Conservation (phyloP, 2,113 vertebrate genomes). For the Laticauda colubrina region DNA sequence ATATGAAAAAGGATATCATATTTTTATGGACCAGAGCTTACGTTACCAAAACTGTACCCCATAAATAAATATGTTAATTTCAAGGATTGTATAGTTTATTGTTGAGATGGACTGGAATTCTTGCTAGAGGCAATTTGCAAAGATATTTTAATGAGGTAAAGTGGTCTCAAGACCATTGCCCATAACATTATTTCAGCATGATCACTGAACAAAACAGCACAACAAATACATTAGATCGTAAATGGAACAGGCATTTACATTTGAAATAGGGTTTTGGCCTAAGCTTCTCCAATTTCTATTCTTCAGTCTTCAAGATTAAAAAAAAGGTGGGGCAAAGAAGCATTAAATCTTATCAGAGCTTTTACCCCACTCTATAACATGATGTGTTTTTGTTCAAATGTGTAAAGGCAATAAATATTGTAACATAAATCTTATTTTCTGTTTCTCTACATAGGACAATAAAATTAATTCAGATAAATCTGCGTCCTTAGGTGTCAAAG, state of each 20-base stretch:
- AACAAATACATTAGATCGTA: background rate
- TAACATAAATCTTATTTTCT: background rate
- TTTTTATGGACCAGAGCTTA: background rate
- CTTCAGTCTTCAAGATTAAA: background rate
- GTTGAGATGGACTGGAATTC: background rate
- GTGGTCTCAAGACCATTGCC: background rate
- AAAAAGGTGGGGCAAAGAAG: background rate
- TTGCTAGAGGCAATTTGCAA: background rate
- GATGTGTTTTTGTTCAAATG: background rate
- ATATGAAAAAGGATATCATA: background rate
- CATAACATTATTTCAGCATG: background rate
- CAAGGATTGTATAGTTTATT: background rate
- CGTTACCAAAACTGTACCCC: background rate
- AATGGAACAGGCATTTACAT: background rate
- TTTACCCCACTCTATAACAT: background rate
- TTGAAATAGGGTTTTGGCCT: background rate
- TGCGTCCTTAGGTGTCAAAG: background rate
- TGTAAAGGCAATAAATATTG: background rate
- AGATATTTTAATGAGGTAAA: background rate
- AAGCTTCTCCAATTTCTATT: background rate
- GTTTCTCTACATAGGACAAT: background rate
- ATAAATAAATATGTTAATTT: background rate
- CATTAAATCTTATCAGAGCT: background rate
- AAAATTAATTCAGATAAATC: background rate
- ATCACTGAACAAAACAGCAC: background rate